These are phyloP conservation scores for Ennomos fuscantarius DNA, from an alignment of 2,888 invertebrate species.

Conservation along the genomic window DNA sequence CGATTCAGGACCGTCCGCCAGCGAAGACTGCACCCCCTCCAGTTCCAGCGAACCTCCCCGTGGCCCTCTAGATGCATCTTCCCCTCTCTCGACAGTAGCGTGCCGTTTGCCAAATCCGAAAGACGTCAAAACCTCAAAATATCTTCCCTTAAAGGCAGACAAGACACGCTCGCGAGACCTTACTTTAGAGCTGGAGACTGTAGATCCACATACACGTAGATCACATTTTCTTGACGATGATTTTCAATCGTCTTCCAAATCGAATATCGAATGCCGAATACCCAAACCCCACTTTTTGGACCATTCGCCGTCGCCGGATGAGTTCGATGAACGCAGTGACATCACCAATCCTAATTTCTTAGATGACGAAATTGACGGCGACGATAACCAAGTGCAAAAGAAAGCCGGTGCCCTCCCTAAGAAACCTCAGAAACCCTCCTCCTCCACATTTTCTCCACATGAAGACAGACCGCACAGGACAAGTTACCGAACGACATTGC, in stretches of 20 bases:
- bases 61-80: conserved; percentile 57
- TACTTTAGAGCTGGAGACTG: conserved; percentile 70
- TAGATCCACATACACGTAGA: conserved; percentile 75
- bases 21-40: conserved; percentile 80
- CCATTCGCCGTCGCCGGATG: conserved; percentile 81
- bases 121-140: conserved; percentile 61
- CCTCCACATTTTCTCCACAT: conserved; percentile 60
- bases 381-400: conserved; percentile 69
- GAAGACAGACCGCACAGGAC: conserved; percentile 76
- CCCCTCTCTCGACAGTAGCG: conserved; percentile 63
- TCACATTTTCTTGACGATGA: conserved; percentile 87
- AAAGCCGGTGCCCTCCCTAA: conserved; percentile 77
- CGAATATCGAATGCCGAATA: conserved; percentile 79
- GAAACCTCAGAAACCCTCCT: conserved; percentile 61
- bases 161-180: conserved; percentile 76
- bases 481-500: conserved; percentile 72
- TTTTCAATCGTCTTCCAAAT: conserved; percentile 83
- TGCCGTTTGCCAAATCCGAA: conserved; percentile 69
- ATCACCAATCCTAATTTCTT: conserved; percentile 80
- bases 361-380: conserved; percentile 75
- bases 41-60: conserved; percentile 73
- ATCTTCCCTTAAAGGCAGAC: conserved; percentile 61
- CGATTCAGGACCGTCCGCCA: conserved; percentile 81
- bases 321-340: conserved; percentile 79
- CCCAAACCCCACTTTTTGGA: conserved; percentile 83